Base-by-base conservation (phyloP, 2,888 invertebrate species). In the Campoplex capitator region DNA sequence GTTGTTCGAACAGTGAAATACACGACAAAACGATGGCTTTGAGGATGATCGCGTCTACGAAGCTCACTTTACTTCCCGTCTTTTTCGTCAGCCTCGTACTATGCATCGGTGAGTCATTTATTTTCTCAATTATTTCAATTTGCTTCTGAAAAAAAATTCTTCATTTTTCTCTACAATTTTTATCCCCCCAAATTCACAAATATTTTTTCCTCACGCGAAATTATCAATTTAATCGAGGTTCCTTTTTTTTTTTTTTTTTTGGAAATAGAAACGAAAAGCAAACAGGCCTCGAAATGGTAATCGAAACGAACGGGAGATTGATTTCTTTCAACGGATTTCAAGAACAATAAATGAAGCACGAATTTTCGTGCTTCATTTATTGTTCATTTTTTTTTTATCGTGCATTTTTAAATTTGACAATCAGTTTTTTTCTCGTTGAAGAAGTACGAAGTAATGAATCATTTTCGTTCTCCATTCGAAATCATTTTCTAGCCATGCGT, bases 101-200 rank as follows among this genome's bases (percentile, higher is more conserved):
- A 32, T 88, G 87, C 74, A 86, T 89, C 80, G 88, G 89, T 89
- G 76, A 88, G 88, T 78, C 9, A 16, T 76, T 48, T 82, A 16
- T 76, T 48, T 82, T 71, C 51, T 28, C 35, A 51, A 42, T 8
- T 16, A 58, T 23, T 56, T 7, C 51, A 76, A 58, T 68, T 56
- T 35, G n/a, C n/a, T 56, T n/a, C n/a, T 6, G 18, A 0, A 51
- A 3, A 16, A 18, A 16, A 48, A 48, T 71, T n/a, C 42, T 1
- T 28, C n/a, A n/a, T 35, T n/a, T 76, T 65, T 48, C 2, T 11
- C 8, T 6, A 2, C 42, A 67, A 45, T 73, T 62, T 74, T 84
- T 23, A 23, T 23, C 23, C 23, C 51, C 7, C 13, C n/a, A 23
- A 2, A 38, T 38, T 38, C 38, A 0, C 38, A 38, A 51, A 51